Evolutionary conservation across 2,797 vertebrate genomes (phyloP).

Genomic region (Enteromius mattozi): DNA sequence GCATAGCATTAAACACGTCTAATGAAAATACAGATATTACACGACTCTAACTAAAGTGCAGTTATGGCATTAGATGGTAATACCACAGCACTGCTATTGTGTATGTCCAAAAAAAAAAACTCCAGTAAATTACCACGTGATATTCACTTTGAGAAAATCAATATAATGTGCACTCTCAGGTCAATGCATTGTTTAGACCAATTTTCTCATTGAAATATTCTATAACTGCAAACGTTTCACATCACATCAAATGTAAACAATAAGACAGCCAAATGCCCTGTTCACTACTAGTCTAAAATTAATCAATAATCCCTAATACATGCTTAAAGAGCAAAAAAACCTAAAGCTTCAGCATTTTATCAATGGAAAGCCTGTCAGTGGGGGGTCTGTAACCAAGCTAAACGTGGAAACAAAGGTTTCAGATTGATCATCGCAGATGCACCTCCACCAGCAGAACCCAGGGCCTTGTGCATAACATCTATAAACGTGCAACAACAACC

Average conservation of each 20-base stretch:
- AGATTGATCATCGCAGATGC: constrained; percentile 45
- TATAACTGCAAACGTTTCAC: neutral
- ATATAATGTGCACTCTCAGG: neutral
- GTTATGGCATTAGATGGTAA: neutral
- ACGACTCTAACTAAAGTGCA: neutral
- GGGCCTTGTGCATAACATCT: neutral
- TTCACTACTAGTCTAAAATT: neutral
- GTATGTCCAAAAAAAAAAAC: neutral
- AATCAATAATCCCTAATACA: neutral
- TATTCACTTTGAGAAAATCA: neutral
- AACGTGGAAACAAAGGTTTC: constrained; percentile 51
- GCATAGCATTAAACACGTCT: neutral
- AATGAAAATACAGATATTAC: neutral
- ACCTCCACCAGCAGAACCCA: neutral
- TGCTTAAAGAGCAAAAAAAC: neutral
- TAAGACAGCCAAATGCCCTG: neutral
- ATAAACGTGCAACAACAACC: neutral
- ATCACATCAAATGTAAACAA: constrained; percentile 26
- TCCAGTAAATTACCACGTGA: too few species aligned
- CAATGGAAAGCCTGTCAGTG: neutral
- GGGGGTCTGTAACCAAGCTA: constrained; percentile 37
- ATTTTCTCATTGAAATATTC: neutral
- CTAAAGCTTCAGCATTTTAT: neutral
- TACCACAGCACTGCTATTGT: neutral
- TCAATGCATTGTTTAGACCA: neutral